These are phyloP conservation scores for Neodiprion pinetum DNA, from an alignment of 1,140 invertebrate species.

Conservation along the genomic window DNA sequence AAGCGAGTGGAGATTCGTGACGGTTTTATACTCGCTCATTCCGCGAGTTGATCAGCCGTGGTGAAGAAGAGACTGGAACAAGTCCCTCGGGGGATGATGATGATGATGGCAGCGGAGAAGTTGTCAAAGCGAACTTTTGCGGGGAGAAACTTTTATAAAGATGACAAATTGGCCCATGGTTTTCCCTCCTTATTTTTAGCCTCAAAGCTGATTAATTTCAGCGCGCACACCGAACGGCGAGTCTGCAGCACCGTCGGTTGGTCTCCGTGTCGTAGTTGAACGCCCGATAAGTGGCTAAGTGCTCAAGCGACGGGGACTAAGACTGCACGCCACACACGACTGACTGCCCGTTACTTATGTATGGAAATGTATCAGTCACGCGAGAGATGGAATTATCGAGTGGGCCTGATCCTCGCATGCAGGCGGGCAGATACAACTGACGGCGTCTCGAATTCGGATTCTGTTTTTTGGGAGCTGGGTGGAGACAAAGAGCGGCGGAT, in stretches of 20 bases:
- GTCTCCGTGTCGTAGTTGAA: neutral
- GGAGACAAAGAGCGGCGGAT: neutral
- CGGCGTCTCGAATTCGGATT: neutral
- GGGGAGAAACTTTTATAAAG: neutral
- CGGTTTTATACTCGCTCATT: neutral
- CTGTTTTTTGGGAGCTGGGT: neutral
- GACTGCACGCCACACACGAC: neutral
- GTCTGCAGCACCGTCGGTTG: no score
- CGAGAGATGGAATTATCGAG: neutral
- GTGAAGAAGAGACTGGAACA: neutral
- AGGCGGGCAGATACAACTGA: neutral
- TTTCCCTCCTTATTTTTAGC: conserved; percentile 1
- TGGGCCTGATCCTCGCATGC: neutral
- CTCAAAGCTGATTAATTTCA: conserved; percentile 7
- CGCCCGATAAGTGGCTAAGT: conserved; percentile 2
- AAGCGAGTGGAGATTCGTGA: neutral
- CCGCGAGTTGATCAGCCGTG: neutral
- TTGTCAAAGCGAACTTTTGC: neutral
- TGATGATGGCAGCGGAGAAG: no score
- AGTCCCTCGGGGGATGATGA: neutral
- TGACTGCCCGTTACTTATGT: no score
- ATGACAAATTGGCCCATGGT: neutral
- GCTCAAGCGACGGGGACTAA: neutral
- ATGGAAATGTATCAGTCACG: neutral
- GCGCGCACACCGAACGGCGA: neutral